phyloP scores from a whole-genome alignment of 2,888 invertebrate genomes.

The Phytoseiulus persimilis region DNA sequence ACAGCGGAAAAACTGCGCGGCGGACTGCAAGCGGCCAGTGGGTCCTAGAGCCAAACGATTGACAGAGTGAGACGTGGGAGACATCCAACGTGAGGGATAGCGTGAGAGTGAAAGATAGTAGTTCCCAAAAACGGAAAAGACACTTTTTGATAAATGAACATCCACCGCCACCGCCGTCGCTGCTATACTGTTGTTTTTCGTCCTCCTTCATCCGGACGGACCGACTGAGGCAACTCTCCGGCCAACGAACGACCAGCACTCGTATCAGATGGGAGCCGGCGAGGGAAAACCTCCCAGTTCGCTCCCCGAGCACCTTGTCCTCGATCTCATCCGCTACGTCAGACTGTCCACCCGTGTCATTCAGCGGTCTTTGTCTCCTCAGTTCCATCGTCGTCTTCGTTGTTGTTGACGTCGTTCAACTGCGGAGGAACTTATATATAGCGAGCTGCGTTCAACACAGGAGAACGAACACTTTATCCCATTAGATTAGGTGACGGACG shows the following conservation, averaged over 20 bases:
- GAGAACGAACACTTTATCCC: background rate
- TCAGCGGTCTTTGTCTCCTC: background rate
- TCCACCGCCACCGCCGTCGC: background rate
- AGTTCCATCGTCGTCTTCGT: background rate
- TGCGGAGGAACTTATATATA: background rate
- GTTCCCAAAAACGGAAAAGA: conserved; percentile 20
- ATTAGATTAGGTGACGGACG: background rate
- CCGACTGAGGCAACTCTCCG: background rate
- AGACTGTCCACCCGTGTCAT: background rate
- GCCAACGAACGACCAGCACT: background rate
- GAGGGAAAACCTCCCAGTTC: background rate
- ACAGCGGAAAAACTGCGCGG: background rate
- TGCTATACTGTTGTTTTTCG: background rate
- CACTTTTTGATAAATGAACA: conserved; percentile 39
- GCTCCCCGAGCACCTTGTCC: background rate
- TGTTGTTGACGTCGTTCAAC: background rate
- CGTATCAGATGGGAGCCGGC: background rate
- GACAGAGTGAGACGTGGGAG: background rate
- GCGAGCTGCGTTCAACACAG: background rate
- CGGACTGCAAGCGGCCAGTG: background rate
- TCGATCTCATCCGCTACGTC: background rate
- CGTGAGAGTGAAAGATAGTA: conserved; percentile 11
- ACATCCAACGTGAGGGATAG: background rate
- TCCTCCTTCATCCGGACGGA: background rate
- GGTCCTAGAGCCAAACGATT: background rate